Conservation (phyloP, 2,888 invertebrate species). For the Drosophila formosana region DNA sequence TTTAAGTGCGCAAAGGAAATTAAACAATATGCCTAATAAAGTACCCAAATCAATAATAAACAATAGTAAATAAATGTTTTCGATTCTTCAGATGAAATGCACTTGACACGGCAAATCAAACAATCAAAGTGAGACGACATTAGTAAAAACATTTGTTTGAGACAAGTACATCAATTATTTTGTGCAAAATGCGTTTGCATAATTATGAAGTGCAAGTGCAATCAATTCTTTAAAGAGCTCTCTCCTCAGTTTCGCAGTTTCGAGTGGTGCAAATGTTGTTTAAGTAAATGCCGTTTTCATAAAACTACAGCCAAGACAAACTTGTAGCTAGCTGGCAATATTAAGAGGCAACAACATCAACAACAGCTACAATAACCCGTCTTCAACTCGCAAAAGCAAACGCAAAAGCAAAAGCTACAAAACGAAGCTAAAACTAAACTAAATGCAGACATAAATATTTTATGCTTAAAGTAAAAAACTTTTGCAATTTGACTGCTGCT, state of each 20-base stretch:
- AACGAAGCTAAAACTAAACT: slow-evolving; percentile 71
- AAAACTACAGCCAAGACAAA: slow-evolving; percentile 66
- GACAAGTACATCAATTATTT: slow-evolving; percentile 5
- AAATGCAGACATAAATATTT: slow-evolving; percentile 79
- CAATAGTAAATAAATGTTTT: background rate
- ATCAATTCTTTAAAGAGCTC: slow-evolving; percentile 21
- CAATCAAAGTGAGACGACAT: background rate
- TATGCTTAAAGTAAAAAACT: slow-evolving; percentile 78
- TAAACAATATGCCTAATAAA: background rate
- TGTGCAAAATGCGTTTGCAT: slow-evolving; percentile 5
- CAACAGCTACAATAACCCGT: slow-evolving; percentile 30
- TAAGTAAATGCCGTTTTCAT: slow-evolving; percentile 69
- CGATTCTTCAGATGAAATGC: background rate
- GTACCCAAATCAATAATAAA: slow-evolving; percentile 3
- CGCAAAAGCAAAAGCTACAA: slow-evolving; percentile 60
- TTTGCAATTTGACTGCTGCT: slow-evolving; percentile 76
- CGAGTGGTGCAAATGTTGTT: slow-evolving; percentile 19
- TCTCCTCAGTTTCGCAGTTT: slow-evolving; percentile 18
- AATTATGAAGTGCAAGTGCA: slow-evolving; percentile 8
- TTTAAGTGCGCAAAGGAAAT: background rate
- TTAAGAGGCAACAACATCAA: slow-evolving; percentile 27
- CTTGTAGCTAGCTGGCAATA: slow-evolving; percentile 52
- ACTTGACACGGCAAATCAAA: background rate
- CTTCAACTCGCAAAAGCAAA: slow-evolving; percentile 34
- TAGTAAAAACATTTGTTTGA: background rate